These are phyloP conservation scores for Diplodus puntazzo DNA, from an alignment of 2,797 vertebrate genomes.

Conservation along the genomic window DNA sequence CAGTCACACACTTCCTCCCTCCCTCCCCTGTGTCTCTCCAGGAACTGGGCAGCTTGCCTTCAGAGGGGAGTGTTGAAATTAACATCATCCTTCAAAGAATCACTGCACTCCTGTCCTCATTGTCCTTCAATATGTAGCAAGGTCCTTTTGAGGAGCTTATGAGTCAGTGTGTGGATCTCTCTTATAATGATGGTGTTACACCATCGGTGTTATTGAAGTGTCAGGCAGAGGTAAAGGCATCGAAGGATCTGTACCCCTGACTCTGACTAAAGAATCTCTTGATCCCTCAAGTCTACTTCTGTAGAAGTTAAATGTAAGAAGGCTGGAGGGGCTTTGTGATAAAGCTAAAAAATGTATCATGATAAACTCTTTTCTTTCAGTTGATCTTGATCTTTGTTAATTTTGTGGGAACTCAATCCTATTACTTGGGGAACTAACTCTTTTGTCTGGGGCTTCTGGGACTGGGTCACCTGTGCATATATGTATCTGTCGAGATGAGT, in stretches of 20 bases:
- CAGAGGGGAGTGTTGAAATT: slow-evolving; percentile 35
- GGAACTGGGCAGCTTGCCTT: slow-evolving; percentile 61
- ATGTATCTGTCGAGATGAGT: background rate
- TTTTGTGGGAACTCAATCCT: no score
- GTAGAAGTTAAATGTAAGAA: background rate
- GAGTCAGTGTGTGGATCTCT: slow-evolving; percentile 15
- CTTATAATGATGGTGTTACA: background rate
- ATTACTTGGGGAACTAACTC: no score
- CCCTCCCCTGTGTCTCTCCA: slow-evolving; percentile 26
- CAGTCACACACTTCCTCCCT: slow-evolving; percentile 25
- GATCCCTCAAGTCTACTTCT: background rate
- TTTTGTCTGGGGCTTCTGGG: no score
- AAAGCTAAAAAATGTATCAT: no score
- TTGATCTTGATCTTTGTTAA: no score
- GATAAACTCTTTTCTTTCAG: no score
- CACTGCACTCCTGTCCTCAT: slow-evolving; percentile 31
- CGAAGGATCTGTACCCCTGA: background rate
- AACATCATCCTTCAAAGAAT: slow-evolving; percentile 45
- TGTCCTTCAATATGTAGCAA: slow-evolving; percentile 33
- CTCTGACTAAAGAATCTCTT: background rate
- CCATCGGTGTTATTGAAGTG: background rate
- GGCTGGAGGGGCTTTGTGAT: no score
- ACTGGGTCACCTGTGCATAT: no score
- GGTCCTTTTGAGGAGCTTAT: slow-evolving; percentile 20
- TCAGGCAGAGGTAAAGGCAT: slow-evolving; percentile 1